Conservation (phyloP, 2,797 vertebrate genomes). For the Alauda arvensis region DNA sequence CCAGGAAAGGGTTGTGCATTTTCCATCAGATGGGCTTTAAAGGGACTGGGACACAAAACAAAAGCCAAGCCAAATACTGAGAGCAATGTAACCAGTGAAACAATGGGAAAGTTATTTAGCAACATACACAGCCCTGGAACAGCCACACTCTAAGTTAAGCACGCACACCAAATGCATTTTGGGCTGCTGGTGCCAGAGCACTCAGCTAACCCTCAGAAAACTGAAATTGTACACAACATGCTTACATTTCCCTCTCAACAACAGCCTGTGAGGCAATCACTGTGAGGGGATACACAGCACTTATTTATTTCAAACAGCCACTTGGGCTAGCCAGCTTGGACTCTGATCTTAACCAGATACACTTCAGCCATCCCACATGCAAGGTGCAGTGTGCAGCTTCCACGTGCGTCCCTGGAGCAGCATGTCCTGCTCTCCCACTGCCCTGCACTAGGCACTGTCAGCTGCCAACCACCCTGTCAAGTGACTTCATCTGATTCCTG, state of each 20-base stretch:
- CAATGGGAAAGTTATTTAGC: slow-evolving; percentile 53
- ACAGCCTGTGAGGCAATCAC: slow-evolving; percentile 27
- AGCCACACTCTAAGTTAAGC: background rate
- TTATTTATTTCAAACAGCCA: slow-evolving; percentile 30
- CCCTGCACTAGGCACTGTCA: background rate
- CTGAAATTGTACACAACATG: background rate
- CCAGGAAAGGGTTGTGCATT: background rate
- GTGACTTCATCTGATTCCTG: background rate
- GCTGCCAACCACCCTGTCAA: background rate
- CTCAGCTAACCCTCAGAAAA: slow-evolving; percentile 11
- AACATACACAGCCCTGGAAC: slow-evolving; percentile 31
- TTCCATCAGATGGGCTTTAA: slow-evolving; percentile 16
- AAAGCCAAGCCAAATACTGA: slow-evolving; percentile 43
- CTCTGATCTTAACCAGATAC: slow-evolving; percentile 36
- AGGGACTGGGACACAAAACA: background rate
- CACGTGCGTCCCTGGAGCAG: background rate
- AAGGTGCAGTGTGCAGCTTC: slow-evolving; percentile 7
- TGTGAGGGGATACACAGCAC: background rate
- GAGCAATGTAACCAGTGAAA: slow-evolving; percentile 35
- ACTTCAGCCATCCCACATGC: background rate
- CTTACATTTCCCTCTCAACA: slow-evolving; percentile 17
- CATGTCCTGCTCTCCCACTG: background rate
- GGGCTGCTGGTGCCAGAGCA: slow-evolving; percentile 16
- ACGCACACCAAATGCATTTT: slow-evolving; percentile 43
- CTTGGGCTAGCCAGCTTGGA: background rate